Base-by-base conservation (phyloP, 2,888 invertebrate genomes). In the Coleophora deauratella region DNA sequence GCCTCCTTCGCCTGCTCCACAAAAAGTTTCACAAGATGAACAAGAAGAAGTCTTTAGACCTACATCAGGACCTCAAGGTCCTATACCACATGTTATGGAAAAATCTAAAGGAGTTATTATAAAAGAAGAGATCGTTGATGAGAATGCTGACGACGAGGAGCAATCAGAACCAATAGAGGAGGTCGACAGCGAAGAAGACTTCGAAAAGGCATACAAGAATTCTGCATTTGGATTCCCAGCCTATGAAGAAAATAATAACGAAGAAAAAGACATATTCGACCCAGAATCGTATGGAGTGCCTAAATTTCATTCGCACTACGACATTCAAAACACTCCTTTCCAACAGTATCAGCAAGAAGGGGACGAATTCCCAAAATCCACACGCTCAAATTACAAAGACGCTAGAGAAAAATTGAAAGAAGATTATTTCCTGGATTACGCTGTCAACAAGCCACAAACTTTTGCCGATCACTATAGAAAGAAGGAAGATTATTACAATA, bases 201-300 rank as follows among this genome's bases (percentile, higher is more conserved):
- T 86, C 50, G 84, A 86, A 49, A 76, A 75, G 37, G 76, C 74
- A 2, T 86, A 86, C 41, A 72, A 80, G 55, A 62, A 81, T 40
- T 71, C 86, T 11, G 82, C 86, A 0, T 63, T 65, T 40, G 85
- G 84, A 6, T 86, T 86, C 44, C 79, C 79, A 11, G 77, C 75
- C 0, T 84, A 69, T 38, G 64, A 69, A 34, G 50, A 54, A 10
- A 59, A 68, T 34, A 47, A 66, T 1, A 48, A 56, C 9, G 72
- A 78, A 15, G 82, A 81, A 51, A 78, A 73, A 45, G 71, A 77
- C 12, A 72, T 78, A 35, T 81, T 74, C 45, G 69, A 74, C 41
- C 76, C 82, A 0, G 67, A 66, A 10, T 61, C 56, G 32, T 84
- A 82, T 44, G 80, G 74, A 0, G 57, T 51, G 10, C 55, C 69